These are phyloP conservation scores for Eupithecia tripunctaria DNA, from an alignment of 2,888 invertebrate genomes.

Conservation along the genomic window DNA sequence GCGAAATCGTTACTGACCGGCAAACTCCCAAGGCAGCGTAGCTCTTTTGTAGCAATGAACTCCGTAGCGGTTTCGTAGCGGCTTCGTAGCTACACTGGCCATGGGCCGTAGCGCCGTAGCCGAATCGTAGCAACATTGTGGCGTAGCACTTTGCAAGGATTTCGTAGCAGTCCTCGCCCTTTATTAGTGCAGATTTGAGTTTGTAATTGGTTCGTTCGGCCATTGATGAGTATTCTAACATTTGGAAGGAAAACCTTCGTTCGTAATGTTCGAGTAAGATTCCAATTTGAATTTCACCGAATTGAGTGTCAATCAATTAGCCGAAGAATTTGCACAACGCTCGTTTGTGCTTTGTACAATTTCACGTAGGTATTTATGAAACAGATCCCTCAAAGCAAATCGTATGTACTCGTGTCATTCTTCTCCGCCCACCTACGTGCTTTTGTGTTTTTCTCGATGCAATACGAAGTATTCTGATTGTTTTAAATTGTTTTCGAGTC, in stretches of 20 bases:
- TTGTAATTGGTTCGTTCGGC: neutral
- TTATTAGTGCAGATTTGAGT: neutral
- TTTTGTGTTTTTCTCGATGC: too few species aligned
- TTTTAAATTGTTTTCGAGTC: too few species aligned
- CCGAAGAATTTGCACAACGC: neutral
- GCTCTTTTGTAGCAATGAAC: neutral
- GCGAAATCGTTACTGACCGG: neutral
- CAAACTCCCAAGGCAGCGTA: neutral
- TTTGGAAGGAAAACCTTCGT: too few species aligned
- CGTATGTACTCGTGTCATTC: neutral
- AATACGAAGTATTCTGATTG: too few species aligned
- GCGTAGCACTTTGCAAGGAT: neutral
- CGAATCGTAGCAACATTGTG: neutral
- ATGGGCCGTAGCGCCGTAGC: neutral
- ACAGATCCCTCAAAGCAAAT: too few species aligned
- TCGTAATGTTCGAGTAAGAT: neutral
- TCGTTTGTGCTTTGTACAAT: neutral
- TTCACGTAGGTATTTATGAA: neutral
- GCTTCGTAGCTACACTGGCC: neutral
- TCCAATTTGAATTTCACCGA: neutral
- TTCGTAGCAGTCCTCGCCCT: neutral
- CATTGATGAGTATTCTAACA: too few species aligned
- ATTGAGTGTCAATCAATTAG: neutral
- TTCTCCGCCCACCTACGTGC: too few species aligned
- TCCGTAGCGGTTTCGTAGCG: slow-evolving; percentile 10